phyloP scores from a whole-genome alignment of 2,888 invertebrate species.

The Odontocerum albicorne region DNA sequence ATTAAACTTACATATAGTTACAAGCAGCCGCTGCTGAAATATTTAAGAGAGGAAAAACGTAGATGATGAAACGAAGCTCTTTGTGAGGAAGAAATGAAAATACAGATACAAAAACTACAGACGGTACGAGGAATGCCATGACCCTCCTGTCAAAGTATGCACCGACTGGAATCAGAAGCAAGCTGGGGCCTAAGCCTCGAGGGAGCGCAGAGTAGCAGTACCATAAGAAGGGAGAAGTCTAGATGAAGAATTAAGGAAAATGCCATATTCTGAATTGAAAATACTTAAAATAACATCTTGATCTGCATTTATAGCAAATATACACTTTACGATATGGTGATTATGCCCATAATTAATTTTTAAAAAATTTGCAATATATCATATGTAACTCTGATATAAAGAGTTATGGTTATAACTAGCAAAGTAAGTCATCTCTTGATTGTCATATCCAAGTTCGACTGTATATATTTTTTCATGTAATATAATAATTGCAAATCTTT shows the following conservation, averaged over 20 bases:
- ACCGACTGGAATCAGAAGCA: constrained; percentile 79
- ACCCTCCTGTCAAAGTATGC: constrained; percentile 72
- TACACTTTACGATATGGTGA: too few relatives aligned
- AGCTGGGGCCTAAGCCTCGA: constrained; percentile 81
- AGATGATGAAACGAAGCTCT: constrained; percentile 95
- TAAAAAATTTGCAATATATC: too few relatives aligned
- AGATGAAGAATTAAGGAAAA: constrained; percentile 32
- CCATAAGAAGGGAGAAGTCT: constrained; percentile 96
- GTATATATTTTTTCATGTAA: too few relatives aligned
- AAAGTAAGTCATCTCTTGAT: too few relatives aligned
- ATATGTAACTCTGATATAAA: too few relatives aligned
- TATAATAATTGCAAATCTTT: too few relatives aligned
- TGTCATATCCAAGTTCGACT: too few relatives aligned
- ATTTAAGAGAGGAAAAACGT: constrained; percentile 93
- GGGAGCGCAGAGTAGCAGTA: constrained; percentile 98
- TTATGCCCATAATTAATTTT: too few relatives aligned
- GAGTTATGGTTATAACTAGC: too few relatives aligned
- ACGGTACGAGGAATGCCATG: constrained; percentile 68
- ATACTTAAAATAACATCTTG: too few relatives aligned
- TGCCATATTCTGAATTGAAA: too few relatives aligned
- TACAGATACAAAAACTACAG: constrained; percentile 78
- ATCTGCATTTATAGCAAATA: too few relatives aligned
- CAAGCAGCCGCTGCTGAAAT: constrained; percentile 86
- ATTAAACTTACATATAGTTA: constrained; percentile 80
- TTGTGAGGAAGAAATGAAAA: constrained; percentile 98